Evolutionary conservation across 2,797 vertebrate genomes (phyloP), one percentile per base, ranked within the genome.

Genomic region (Cygnus olor): DNA sequence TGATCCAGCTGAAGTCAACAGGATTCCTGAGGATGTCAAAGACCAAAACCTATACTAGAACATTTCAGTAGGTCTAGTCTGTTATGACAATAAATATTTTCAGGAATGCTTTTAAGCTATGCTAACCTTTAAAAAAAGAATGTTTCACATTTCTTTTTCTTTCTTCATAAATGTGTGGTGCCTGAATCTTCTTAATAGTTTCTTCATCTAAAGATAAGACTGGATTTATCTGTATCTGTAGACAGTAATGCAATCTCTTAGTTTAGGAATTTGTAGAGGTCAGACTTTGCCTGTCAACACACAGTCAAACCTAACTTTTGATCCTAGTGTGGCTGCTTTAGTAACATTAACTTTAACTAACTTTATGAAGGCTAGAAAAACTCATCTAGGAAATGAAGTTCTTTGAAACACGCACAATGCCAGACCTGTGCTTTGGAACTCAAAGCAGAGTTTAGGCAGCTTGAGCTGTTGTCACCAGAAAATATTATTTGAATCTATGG

Each of bases 61-160:
- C 10, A 22, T 80, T 85, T 89, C 86, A 89, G 69, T 58, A 91
- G 72, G 76, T 94, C 72, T 78, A 54, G 51, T 72, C 84, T 95
- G 90, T 94, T 95, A 92, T 94, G 95, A 87, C 74, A 94, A 71
- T 93, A 94, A 96, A 96, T 94, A 94, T 94, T 96, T 90, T 83
- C 79, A 90, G 76, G 84, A 96, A 95, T 89, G 78, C 86, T 91
- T 85, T 91, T 85, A 93, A 96, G 56, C 69, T 87, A 49, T 92
- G 76, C 74, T 94, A 95, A 93, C 79, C 76, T 94, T 95, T 87
- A 40, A 77, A 91, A 86, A 86, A 86, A 82, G 69, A 94, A 83
- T 80, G 70, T 56, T 63, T 97, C 91, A 53, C 61, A 58, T 93
- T 91, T 93, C 90, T 96, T 95, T 94, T 93, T 94, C 89, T 94